Base-by-base conservation (phyloP, 2,113 vertebrate genomes). In the Nannobrachium achirus region DNA sequence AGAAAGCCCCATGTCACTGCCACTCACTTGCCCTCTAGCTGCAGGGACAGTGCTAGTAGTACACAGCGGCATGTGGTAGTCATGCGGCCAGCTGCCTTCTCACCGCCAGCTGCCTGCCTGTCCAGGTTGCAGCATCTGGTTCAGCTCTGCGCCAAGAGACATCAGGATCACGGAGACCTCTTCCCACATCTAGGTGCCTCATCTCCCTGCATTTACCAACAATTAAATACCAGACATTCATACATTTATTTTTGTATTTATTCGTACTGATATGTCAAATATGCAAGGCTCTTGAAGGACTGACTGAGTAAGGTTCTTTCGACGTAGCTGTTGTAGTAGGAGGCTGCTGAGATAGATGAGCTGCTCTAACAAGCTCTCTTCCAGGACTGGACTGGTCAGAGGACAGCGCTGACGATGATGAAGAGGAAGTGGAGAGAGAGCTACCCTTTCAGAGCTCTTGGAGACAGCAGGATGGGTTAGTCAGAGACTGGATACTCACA, bases 311-410 rank as follows among this genome's bases (percentile, higher is more conserved):
- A 25, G 33, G 63, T 44, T 41, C 7, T 53, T 53, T 2, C n/a
- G 8, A 16, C 46, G 7, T 10, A 59, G 19, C 25, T 39, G 40
- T 20, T 49, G 13, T 75, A 40, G 46, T 61, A 53, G 41, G 9
- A 63, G 19, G 25, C 45, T 56, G 10, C 7, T 25, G 41, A 59
- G 48, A 46, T 14, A 8, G 38, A 66, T 3, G 38, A 70, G 62
- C 63, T 57, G 45, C 44, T 63, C 71, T 88, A 84, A 88, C 78
- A 59, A 48, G 20, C 63, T 86, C 10, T 75, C 42, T 81, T 69
- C 18, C 86, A 99, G 98, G 97, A 59, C 83, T 99, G 91, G 98
- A 99, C 90, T 99, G 98, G 98, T 99, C 98, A 71, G 98, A 99
- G 89, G 98, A 99, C 83, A 99, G 98, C 66, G 94, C 94, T 75